Conservation (phyloP, 2,113 vertebrate genomes). For the Stigmatopora nigra region DNA sequence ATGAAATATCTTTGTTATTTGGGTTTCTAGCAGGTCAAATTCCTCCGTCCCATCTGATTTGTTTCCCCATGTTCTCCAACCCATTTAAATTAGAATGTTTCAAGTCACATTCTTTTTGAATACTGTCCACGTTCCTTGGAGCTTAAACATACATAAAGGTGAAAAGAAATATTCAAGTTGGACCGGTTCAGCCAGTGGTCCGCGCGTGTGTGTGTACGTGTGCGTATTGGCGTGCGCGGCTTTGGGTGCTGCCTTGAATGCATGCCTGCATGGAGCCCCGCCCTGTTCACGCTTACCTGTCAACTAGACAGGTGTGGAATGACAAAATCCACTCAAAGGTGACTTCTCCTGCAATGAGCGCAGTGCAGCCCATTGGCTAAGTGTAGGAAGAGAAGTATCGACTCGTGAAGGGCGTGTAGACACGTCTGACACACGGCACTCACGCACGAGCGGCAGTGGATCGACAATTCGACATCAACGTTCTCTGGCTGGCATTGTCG, state of each 20-base stretch:
- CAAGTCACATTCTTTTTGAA: neutral
- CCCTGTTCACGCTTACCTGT: neutral
- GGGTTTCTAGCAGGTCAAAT: too few species aligned
- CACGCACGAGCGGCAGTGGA: neutral
- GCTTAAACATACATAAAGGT: slow-evolving; percentile 5
- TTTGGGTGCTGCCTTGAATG: neutral
- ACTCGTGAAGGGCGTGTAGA: slow-evolving; percentile 6
- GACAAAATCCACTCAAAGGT: neutral
- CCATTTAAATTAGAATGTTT: neutral
- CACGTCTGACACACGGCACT: slow-evolving; percentile 1
- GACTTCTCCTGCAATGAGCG: neutral
- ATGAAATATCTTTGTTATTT: too few species aligned
- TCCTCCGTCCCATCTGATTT: too few species aligned
- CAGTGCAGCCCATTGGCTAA: slow-evolving; percentile 1
- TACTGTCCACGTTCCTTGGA: neutral
- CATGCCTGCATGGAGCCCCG: neutral
- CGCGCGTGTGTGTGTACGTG: neutral
- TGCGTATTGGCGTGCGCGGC: neutral
- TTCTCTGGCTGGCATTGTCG: slow-evolving; percentile 20
- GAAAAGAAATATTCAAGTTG: slow-evolving; percentile 16
- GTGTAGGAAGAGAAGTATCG: slow-evolving; percentile 3
- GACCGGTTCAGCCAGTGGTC: slow-evolving; percentile 35
- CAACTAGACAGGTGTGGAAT: slow-evolving; percentile 23
- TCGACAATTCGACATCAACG: slow-evolving; percentile 7
- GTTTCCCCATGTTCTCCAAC: neutral